These are phyloP conservation scores for Asarcornis scutulata DNA, from an alignment of 2,113 vertebrate species.

Conservation along the genomic window DNA sequence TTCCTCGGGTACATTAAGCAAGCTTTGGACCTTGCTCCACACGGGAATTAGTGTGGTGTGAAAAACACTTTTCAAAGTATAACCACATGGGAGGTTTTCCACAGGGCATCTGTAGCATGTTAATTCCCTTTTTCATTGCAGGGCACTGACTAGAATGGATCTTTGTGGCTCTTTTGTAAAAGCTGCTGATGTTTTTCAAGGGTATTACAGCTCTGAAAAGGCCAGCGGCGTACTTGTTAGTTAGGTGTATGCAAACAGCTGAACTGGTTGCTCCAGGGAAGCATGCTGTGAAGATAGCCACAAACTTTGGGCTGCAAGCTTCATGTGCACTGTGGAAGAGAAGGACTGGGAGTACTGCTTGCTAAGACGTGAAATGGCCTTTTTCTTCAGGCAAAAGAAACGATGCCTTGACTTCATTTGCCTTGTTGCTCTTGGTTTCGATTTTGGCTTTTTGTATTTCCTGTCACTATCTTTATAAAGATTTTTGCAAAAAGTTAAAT, in stretches of 20 bases:
- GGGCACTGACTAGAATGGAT: not conserved
- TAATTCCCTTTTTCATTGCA: not conserved
- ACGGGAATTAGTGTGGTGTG: not conserved
- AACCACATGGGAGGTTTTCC: not conserved
- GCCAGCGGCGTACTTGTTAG: not conserved
- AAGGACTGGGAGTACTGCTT: not conserved
- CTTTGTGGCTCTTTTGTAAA: not conserved
- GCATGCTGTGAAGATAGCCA: not conserved
- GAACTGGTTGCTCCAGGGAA: not conserved
- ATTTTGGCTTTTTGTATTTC: not conserved
- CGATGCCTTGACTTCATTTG: not conserved
- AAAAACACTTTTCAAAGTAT: not conserved
- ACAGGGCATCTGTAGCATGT: not conserved
- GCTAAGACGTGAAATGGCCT: not conserved
- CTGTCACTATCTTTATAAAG: not conserved
- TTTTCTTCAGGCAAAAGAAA: not conserved
- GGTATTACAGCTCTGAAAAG: not conserved
- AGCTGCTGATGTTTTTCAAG: not conserved
- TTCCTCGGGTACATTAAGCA: not conserved
- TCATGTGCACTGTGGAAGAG: not conserved
- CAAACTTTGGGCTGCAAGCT: not conserved
- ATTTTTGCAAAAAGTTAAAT: not conserved
- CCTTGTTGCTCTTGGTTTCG: not conserved
- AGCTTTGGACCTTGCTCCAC: not conserved
- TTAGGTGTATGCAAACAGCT: not conserved